These are phyloP conservation scores for Sciurus carolinensis DNA, from an alignment of 2,797 vertebrate species.

Conservation along the genomic window DNA sequence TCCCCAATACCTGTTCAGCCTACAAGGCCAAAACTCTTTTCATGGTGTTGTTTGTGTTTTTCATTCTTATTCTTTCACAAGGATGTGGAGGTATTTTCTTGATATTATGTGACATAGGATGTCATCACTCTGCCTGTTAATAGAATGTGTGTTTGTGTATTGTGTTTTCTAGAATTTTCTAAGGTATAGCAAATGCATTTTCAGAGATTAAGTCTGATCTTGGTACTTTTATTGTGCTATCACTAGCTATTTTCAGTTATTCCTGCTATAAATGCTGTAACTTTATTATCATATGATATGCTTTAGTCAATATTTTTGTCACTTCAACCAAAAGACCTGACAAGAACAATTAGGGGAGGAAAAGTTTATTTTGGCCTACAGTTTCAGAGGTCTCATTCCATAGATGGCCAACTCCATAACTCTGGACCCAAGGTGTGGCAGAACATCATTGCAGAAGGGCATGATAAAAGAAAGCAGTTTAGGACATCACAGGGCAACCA, in stretches of 20 bases:
- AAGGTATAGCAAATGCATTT: background rate
- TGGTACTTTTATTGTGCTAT: background rate
- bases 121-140: too few species aligned
- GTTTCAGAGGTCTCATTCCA: too few species aligned
- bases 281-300: background rate
- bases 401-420: too few species aligned
- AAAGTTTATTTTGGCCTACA: too few species aligned
- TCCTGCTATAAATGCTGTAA: background rate
- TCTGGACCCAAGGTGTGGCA: too few species aligned
- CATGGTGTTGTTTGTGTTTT: constrained; percentile 54
- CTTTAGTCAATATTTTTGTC: too few species aligned
- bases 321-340: too few species aligned
- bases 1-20: background rate
- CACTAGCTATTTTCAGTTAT: background rate
- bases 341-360: too few species aligned
- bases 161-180: constrained; percentile 9
- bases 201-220: constrained; percentile 45
- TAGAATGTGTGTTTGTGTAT: constrained; percentile 1
- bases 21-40: constrained; percentile 44
- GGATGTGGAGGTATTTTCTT: background rate
- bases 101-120: too few species aligned
- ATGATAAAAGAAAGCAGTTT: too few species aligned
- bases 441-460: too few species aligned
- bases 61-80: constrained; percentile 52
- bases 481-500: too few species aligned